phyloP scores from a whole-genome alignment of 2,888 invertebrate genomes.

The Microctonus hyperodae region DNA sequence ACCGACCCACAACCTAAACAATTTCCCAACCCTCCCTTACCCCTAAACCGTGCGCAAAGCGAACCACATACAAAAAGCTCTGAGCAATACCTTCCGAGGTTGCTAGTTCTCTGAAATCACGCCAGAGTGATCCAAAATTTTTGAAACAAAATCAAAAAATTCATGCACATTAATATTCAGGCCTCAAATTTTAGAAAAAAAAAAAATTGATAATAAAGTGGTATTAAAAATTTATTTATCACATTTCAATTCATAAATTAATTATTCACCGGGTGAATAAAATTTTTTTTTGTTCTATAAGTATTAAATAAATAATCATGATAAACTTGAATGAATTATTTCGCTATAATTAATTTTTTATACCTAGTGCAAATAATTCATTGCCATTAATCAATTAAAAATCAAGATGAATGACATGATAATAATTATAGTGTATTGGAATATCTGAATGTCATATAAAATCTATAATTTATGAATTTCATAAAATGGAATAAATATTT shows the following conservation, averaged over 20 bases:
- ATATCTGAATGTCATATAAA: too few species aligned
- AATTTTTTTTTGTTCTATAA: too few species aligned
- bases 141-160: not conserved
- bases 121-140: constrained; percentile 47
- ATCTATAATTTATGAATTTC: not conserved
- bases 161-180: not conserved
- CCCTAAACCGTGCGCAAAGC: constrained; percentile 44
- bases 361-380: too few species aligned
- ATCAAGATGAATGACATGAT: too few species aligned
- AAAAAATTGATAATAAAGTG: too few species aligned
- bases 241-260: not conserved
- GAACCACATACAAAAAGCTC: constrained; percentile 41
- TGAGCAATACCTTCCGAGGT: constrained; percentile 57
- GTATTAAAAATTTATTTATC: not conserved
- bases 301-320: too few species aligned
- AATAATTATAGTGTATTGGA: too few species aligned
- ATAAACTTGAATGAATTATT: too few species aligned
- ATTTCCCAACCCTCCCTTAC: constrained; percentile 56
- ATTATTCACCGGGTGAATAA: too few species aligned
- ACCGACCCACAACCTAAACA: constrained; percentile 50
- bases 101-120: constrained; percentile 57
- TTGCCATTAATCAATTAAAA: too few species aligned
- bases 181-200: too few species aligned
- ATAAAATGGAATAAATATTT: not conserved
- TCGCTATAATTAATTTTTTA: too few species aligned